Base-by-base conservation (phyloP, 2,113 vertebrate species). In the Upupa epops region DNA sequence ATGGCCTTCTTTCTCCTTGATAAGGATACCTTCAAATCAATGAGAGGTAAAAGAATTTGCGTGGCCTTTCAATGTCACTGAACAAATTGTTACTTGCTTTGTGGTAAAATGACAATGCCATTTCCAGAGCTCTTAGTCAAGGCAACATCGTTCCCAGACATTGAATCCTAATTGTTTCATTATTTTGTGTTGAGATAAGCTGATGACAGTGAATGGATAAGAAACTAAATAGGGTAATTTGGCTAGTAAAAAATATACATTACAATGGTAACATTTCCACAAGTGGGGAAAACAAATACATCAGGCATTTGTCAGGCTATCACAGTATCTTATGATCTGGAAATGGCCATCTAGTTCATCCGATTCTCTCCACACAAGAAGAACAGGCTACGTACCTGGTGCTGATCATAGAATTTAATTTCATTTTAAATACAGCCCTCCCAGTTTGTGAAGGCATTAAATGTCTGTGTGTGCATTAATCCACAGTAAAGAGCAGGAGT, bases 31-130 rank as follows among this genome's bases (percentile, higher is more conserved):
- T 88, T 94, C 83, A 87, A 92, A 93, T 85, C 85, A 88, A 8
- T 83, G 82, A 95, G 87, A 84, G 89, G 59, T 80, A 88, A 80
- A 87, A 60, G 56, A 86, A 45, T 58, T 88, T 68, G 76, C 56
- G 69, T 74, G 69, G 90, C 79, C 46, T 83, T 96, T 92, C 80
- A 81, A 80, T 75, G 86, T 83, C 80, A 64, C 88, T 91, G 86
- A 83, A 64, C 49, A 91, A 93, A 86, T 91, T 64, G 45, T 78
- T 91, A 69, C 79, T 88, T 81, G 87, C 63, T 87, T 86, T 83
- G 79, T 70, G 64, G 73, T 58, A 55, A 90, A 95, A 83, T 86
- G 79, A 86, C 76, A 86, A 60, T 56, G 34, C 42, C 40, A 49
- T 92, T 92, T 91, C 48, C 79, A 86, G 56, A 64, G 71, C 18